Evolutionary conservation across 2,888 invertebrate genomes (phyloP), one percentile per base, ranked within the genome.

Genomic region (Chelonus formosanus): DNA sequence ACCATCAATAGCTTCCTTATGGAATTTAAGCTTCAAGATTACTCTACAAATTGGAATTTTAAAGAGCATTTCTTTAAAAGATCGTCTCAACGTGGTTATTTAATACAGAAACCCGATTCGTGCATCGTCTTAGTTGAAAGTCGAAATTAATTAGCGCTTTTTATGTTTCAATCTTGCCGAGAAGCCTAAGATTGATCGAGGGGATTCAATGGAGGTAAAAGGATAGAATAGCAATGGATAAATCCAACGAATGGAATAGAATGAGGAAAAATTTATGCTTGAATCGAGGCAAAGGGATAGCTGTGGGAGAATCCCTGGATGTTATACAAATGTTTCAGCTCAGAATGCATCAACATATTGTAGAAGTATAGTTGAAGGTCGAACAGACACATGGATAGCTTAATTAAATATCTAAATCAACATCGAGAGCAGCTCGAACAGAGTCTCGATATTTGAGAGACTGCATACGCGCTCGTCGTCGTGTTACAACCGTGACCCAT

Each of bases 341-440:
- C 43, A 44, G 47, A 34, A 45, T 34, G 36, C 53, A 43, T 44
- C 34, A 59, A 56, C 35, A n/a, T n/a, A n/a, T n/a, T n/a, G 45
- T 50, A 34, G 45, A 54, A 50, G 8, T 48, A 45, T 57, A 57
- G 58, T 31, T 60, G 43, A 40, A 66, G 43, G 55, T 64, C 57
- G 67, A 61, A 63, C 56, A 64, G 54, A 48, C 65, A 63, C 60
- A 70, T 63, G 68, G 71, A 74, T 73, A 73, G 70, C 74, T 74
- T 74, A 74, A 74, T 74, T 74, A 74, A 73, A 71, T 74, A 73
- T 71, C 72, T 68, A 68, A 64, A 67, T 65, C 67, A 66, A 68
- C 67, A 72, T 70, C 71, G 70, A 65, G 68, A 57, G 57, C 61
- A 48, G 56, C 31, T 43, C 43, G 10, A 52, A 52, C 52, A 48